These are phyloP conservation scores for Gymnorhina tibicen DNA, from an alignment of 2,113 vertebrate genomes.

Conservation along the genomic window DNA sequence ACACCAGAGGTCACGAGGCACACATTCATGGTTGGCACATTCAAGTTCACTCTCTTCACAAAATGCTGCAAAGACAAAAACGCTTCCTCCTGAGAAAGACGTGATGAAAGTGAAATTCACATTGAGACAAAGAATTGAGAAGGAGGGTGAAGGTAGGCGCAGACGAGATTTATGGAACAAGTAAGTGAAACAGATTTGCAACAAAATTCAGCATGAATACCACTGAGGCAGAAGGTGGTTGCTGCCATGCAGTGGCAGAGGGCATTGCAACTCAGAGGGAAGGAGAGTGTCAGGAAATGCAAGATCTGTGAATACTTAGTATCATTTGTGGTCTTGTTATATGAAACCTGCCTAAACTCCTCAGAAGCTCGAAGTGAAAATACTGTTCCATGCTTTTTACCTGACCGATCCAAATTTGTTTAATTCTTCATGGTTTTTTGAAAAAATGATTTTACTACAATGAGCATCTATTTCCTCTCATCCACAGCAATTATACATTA, in stretches of 20 bases:
- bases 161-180: not conserved
- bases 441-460: not conserved
- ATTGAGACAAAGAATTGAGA: not conserved
- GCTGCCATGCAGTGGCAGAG: not conserved
- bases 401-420: not conserved
- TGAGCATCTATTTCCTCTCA: not conserved
- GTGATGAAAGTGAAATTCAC: not conserved
- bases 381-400: not conserved
- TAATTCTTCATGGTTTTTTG: not conserved
- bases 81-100: not conserved
- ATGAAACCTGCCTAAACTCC: not conserved
- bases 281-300: not conserved
- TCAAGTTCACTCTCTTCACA: slow-evolving; percentile 84
- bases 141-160: not conserved
- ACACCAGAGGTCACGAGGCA: slow-evolving; percentile 87
- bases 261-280: not conserved
- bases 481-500: not conserved
- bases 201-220: not conserved
- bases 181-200: not conserved
- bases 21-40: slow-evolving; percentile 89
- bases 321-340: not conserved
- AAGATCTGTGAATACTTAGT: not conserved
- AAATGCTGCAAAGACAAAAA: slow-evolving; percentile 72
- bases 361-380: not conserved
- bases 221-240: not conserved